Evolutionary conservation across 2,113 vertebrate genomes (phyloP), one percentile per base, ranked within the genome.

Genomic region (Grus americana): DNA sequence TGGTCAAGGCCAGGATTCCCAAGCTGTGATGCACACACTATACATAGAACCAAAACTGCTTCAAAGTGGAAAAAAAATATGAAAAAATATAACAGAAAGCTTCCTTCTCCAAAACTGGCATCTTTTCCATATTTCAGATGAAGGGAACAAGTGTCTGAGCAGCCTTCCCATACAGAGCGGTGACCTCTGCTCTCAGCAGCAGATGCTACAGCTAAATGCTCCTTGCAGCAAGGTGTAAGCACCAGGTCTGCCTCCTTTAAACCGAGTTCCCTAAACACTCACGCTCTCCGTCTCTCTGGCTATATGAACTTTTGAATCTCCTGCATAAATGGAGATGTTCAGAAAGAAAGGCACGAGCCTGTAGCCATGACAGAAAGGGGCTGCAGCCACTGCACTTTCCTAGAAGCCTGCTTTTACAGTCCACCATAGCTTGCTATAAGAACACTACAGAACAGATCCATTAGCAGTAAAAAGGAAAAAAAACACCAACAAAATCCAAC

Each of bases 341-440:
- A 92, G 57, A 68, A 88, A 44, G 26, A 42, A 88, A 27, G 38
- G 10, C 50, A 75, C 1, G 1, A 65, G 62, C 36, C 34, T 40
- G 24, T 2, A 7, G 42, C 34, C 29, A 6, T 3, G 27, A 36
- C 0, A 61, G 23, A 70, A 76, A 81, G 36, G 29, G 34, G 29
- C 42, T 30, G 52, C 78, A 78, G 61, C 15, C 11, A 5, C 27
- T 7, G 22, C 27, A 30, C 42, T 40, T 70, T 9, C 47, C 50
- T 24, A 36, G 29, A 50, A 65, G 27, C 10, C 18, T 36, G 55
- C 29, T 84, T 83, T 68, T 63, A 55, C 2, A 1, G 36, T 9
- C 9, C 54, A 44, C 0, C 0, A 50, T 11, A 11, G 17, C 52
- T 67, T 50, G 17, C 72, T 62, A 0, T n/a, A 66, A n/a, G 20